A percentile compares a stretch with the other conserved stretches of the same genome.
phyloP scores from a whole-genome alignment of 1,140 invertebrate species.

The Triops longicaudatus region DNA sequence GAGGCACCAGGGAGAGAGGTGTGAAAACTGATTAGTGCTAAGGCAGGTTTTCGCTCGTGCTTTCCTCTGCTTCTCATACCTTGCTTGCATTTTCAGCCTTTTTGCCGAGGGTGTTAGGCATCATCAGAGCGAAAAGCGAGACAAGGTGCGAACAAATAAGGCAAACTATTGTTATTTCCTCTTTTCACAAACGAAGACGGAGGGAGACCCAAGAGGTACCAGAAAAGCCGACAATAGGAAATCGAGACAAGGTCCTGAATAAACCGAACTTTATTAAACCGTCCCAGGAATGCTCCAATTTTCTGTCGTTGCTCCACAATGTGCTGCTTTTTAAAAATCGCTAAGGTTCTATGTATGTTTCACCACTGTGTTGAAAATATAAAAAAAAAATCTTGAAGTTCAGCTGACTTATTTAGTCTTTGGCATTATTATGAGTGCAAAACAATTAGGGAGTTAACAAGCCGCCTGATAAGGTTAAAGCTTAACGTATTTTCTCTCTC shows the following conservation, averaged over 20 bases:
- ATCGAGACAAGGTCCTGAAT: background rate
- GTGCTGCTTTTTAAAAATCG: no score
- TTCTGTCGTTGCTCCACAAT: background rate
- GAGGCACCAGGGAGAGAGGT: background rate
- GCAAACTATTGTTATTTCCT: background rate
- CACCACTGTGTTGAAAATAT: background rate
- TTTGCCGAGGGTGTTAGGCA: background rate
- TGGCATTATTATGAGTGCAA: background rate
- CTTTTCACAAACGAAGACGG: background rate
- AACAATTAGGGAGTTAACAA: background rate
- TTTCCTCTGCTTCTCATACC: background rate
- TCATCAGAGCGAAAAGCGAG: background rate
- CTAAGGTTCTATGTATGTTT: background rate
- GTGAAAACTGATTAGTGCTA: conserved; percentile 1
- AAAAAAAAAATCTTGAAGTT: background rate
- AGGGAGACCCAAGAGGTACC: background rate
- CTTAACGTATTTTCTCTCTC: background rate
- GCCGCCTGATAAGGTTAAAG: background rate
- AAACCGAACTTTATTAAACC: background rate
- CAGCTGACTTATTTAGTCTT: background rate
- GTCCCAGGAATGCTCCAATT: background rate
- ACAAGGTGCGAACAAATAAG: background rate
- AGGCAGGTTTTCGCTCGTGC: background rate
- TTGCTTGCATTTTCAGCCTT: background rate
- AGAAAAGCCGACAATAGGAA: conserved; percentile 11